These are phyloP conservation scores for Phrynosoma platyrhinos DNA, from an alignment of 2,113 vertebrate genomes.

Conservation along the genomic window DNA sequence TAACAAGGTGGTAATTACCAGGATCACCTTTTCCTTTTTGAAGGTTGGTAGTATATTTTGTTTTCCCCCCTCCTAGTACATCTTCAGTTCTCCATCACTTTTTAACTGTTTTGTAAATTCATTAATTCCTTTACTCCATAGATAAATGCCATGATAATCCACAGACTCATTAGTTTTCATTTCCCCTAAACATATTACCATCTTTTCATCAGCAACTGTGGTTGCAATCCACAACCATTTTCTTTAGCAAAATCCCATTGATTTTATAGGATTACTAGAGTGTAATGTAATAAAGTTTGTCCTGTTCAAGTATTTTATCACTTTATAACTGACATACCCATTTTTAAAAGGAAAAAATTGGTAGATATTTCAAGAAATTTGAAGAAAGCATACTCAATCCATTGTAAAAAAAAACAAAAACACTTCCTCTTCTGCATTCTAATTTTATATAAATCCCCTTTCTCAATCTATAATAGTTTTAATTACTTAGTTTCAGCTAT, in stretches of 20 bases:
- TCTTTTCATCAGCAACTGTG: slow-evolving; percentile 33
- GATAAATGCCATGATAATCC: slow-evolving; percentile 14
- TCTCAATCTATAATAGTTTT: slow-evolving; percentile 12
- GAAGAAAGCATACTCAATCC: neutral
- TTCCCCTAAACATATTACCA: slow-evolving; percentile 33
- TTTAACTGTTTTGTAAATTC: slow-evolving; percentile 38
- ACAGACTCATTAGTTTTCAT: slow-evolving; percentile 9
- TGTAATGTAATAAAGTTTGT: neutral
- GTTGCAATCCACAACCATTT: slow-evolving; percentile 5
- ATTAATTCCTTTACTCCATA: slow-evolving; percentile 35
- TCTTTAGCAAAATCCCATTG: neutral
- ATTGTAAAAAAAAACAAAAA: slow-evolving; percentile 5
- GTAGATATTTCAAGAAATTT: neutral
- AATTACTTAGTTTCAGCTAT: slow-evolving; percentile 13
- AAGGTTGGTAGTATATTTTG: slow-evolving; percentile 32
- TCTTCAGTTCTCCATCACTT: slow-evolving; percentile 39
- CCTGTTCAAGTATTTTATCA: neutral
- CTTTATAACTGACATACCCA: neutral
- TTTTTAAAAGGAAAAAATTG: neutral
- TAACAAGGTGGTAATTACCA: slow-evolving; percentile 37
- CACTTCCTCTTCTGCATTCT: neutral
- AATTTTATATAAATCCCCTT: slow-evolving; percentile 26
- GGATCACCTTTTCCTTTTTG: slow-evolving; percentile 37
- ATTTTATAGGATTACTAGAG: neutral
- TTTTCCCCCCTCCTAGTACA: neutral